Percentiles rank a stretch among this genome's conserved stretches.
Evolutionary conservation across 2,888 invertebrate species (phyloP).

Genomic region (Calameuta pallipes): DNA sequence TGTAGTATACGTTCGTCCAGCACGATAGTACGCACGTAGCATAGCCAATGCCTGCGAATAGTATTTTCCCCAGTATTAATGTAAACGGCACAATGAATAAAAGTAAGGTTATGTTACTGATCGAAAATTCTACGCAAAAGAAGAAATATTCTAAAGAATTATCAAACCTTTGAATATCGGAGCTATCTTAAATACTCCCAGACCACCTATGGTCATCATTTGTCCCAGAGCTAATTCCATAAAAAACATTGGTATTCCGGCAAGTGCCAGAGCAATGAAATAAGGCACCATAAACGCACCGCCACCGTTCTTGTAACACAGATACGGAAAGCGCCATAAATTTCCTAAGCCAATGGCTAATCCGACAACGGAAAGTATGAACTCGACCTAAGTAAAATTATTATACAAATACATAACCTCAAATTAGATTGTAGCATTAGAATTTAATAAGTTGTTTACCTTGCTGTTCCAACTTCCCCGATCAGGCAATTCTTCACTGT

Average conservation of each 20-base stretch:
- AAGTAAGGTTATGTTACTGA: background rate
- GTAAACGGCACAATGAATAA: background rate
- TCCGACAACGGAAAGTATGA: constrained; percentile 72
- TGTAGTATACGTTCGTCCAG: constrained; percentile 99
- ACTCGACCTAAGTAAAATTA: constrained; percentile 64
- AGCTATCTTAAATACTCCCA: constrained; percentile 71
- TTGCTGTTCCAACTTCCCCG: constrained; percentile 61
- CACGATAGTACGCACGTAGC: constrained; percentile 98
- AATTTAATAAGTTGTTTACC: constrained; percentile 29
- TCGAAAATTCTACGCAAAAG: background rate
- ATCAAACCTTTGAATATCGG: constrained; percentile 70
- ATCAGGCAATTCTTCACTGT: constrained; percentile 42
- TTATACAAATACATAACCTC: background rate
- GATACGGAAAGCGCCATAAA: constrained; percentile 75
- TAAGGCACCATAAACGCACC: constrained; percentile 73
- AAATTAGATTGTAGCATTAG: background rate
- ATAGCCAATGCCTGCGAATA: constrained; percentile 85
- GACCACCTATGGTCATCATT: constrained; percentile 70
- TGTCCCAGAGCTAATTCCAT: constrained; percentile 74
- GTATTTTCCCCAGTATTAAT: background rate
- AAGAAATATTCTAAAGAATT: background rate
- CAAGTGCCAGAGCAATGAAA: constrained; percentile 70
- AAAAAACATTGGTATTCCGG: constrained; percentile 73
- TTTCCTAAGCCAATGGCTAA: constrained; percentile 74
- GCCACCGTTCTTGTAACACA: constrained; percentile 68